Evolutionary conservation across 2,888 invertebrate genomes (phyloP).

Genomic region (Hermaeophaga mercurialis): DNA sequence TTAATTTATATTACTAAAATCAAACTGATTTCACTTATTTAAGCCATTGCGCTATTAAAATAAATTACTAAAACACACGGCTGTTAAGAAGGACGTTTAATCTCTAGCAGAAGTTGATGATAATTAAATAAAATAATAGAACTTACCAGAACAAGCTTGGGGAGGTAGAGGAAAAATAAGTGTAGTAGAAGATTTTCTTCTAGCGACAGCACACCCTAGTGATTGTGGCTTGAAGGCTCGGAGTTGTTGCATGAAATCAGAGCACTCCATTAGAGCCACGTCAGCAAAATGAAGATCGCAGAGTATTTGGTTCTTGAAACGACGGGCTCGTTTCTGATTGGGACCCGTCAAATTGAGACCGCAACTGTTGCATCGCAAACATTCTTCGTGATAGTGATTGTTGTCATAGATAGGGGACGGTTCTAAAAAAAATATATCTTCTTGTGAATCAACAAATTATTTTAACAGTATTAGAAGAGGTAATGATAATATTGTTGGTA

Average conservation of each 20-base stretch:
- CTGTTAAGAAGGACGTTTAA: no score
- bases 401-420: slow-evolving; percentile 92
- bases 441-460: slow-evolving; percentile 5
- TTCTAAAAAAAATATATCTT: slow-evolving; percentile 64
- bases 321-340: slow-evolving; percentile 69
- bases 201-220: slow-evolving; percentile 91
- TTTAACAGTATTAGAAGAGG: no score
- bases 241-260: slow-evolving; percentile 96
- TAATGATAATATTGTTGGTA: no score
- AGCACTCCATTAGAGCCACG: slow-evolving; percentile 96
- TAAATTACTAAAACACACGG: no score
- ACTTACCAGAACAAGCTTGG: slow-evolving; percentile 89
- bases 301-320: slow-evolving; percentile 88
- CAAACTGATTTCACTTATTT: no score
- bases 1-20: no score
- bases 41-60: no score
- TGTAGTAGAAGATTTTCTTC: slow-evolving; percentile 91
- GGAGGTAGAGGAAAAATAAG: slow-evolving; percentile 92
- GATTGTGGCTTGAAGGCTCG: slow-evolving; percentile 95
- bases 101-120: no score
- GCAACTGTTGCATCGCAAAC: slow-evolving; percentile 94
- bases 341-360: slow-evolving; percentile 91
- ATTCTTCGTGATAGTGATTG: slow-evolving; percentile 97
- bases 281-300: slow-evolving; percentile 96
- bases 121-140: no score